Conservation (phyloP, 2,888 invertebrate genomes). For the Hetaerina titia region DNA sequence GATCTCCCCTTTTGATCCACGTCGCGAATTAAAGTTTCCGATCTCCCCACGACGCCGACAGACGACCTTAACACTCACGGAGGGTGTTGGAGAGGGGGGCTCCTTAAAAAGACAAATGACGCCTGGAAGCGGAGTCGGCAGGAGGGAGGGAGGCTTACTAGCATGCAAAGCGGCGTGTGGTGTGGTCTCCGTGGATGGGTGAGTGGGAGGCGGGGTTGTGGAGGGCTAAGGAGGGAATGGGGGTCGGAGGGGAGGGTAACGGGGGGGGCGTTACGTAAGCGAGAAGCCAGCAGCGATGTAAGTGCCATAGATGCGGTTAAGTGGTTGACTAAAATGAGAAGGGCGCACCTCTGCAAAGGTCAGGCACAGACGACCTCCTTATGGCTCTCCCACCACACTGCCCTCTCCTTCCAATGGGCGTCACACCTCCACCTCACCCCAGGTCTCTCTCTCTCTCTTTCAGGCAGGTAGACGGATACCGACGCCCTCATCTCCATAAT, state of each 20-base stretch:
- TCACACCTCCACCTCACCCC: not conserved
- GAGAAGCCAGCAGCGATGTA: constrained; percentile 26
- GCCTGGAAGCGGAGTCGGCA: not conserved
- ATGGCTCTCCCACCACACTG: not conserved
- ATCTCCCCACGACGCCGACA: not conserved
- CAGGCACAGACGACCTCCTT: constrained; percentile 38
- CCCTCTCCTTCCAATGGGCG: not conserved
- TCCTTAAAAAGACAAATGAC: constrained; percentile 54
- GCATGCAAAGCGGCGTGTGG: constrained; percentile 32
- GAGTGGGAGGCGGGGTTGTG: not conserved
- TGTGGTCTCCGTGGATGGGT: not conserved
- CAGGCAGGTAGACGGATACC: not conserved
- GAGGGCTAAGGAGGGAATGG: not conserved
- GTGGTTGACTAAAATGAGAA: constrained; percentile 54
- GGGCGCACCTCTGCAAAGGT: constrained; percentile 51
- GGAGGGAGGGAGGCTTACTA: not conserved
- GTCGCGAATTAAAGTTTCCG: not conserved
- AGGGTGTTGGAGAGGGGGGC: not conserved
- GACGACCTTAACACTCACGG: not conserved
- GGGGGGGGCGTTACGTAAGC: constrained; percentile 16
- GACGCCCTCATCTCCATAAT: not conserved
- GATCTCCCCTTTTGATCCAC: not conserved
- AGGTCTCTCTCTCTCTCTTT: not conserved
- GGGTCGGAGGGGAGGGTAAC: not conserved
- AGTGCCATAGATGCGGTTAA: constrained; percentile 62